These are phyloP conservation scores for Hemithea aestivaria DNA, from an alignment of 2,888 invertebrate species.

Conservation along the genomic window DNA sequence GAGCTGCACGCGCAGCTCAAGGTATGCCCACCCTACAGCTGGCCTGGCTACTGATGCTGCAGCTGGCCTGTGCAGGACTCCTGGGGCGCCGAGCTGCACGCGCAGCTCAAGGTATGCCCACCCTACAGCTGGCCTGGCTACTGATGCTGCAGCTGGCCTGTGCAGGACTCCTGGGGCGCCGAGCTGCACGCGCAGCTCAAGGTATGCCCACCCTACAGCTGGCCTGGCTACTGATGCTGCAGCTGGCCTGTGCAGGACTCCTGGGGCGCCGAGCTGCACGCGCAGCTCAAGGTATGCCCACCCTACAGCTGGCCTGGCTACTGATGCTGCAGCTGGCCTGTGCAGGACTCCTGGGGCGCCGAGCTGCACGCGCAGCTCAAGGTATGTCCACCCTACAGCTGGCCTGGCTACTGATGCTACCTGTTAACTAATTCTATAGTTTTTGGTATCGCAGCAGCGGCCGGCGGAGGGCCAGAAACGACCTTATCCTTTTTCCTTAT, in stretches of 20 bases:
- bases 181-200: conserved; percentile 84
- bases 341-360: conserved; percentile 96
- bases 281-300: conserved; percentile 88
- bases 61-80: conserved; percentile 98
- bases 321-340: conserved; percentile 99
- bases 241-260: conserved; percentile 97
- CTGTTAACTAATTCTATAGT: too few species aligned
- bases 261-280: conserved; percentile 86
- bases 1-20: conserved; percentile 94
- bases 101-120: conserved; percentile 88
- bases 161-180: conserved; percentile 96
- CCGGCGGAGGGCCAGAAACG: too few species aligned
- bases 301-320: conserved; percentile 79
- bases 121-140: conserved; percentile 79
- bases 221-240: conserved; percentile 92
- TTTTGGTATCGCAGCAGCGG: too few species aligned
- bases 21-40: conserved; percentile 81
- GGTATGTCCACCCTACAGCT: conserved; percentile 81
- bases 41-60: conserved; percentile 85
- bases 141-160: conserved; percentile 99
- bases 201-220: conserved; percentile 81
- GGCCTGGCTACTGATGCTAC: conserved; percentile 92
- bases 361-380: conserved; percentile 84
- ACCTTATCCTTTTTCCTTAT: too few species aligned
- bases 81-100: conserved; percentile 96